Base-by-base conservation (phyloP, 2,888 invertebrate genomes). In the Tortrix viridana region DNA sequence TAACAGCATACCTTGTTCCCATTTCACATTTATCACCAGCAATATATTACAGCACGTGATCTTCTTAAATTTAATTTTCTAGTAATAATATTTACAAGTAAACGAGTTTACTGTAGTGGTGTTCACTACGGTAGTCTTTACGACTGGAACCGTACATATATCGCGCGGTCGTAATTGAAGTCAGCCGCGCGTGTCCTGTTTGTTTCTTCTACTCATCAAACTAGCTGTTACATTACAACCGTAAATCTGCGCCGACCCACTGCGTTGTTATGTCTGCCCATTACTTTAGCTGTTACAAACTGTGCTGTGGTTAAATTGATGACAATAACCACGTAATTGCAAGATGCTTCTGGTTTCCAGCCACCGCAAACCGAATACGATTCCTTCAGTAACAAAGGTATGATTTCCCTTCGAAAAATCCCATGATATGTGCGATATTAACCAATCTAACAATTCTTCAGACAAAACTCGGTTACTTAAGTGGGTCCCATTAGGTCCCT, bases 161-260 rank as follows among this genome's bases (percentile, higher is more conserved):
- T 60, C 60, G 60, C 56, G 50, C 55, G 52, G 54, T 38, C 60
- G 60, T 65, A 65, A 65, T 65, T 65, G 65, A 65, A 65, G 55
- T 38, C 60, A 65, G 60, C 65, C 60, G 55, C 59, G 65, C 65
- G 65, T 60, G 56, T 55, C 60, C 55, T 59, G 60, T 59, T 59
- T 65, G 59, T 65, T 65, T 76, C 76, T 80, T 75, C 66, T 71
- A 70, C 73, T 71, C 70, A 72, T 71, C 71, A 72, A 72, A 74
- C 74, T 78, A 72, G 72, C 70, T 71, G 78, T 79, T 77, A 75
- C 71, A 65, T 73, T 72, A 72, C 65, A 79, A 77, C 80, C 74
- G 75, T 78, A 78, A 72, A 77, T 74, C 74, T 74, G 70, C 71
- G 72, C 71, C 67, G 67, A 67, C 71, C 72, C 69, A 71, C 67